Evolutionary conservation across 1,140 invertebrate species (phyloP).

Genomic region (Lasioglossum baleicum): DNA sequence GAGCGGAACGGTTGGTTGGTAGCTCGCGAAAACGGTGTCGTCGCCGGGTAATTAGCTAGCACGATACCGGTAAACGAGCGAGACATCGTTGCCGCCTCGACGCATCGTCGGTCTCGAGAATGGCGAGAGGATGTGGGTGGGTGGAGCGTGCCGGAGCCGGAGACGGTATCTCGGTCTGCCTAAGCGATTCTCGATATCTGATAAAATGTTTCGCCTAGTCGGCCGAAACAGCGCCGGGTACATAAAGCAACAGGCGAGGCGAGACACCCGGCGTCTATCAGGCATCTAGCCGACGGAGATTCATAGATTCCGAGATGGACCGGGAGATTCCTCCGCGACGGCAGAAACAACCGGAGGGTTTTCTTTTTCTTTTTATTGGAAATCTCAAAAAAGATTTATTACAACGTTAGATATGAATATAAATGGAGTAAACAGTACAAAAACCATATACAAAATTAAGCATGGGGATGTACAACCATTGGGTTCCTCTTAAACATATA

Average conservation of each 20-base stretch:
- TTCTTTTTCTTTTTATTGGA: too few relatives aligned
- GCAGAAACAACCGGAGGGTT: too few relatives aligned
- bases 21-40: not conserved
- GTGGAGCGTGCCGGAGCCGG: not conserved
- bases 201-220: constrained; percentile 14
- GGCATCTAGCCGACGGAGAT: too few relatives aligned
- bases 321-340: too few relatives aligned
- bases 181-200: constrained; percentile 32
- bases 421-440: too few relatives aligned
- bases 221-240: not conserved
- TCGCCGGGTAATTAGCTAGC: not conserved
- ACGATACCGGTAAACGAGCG: not conserved
- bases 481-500: too few relatives aligned
- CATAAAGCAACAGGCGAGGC: constrained; percentile 17
- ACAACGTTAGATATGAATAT: too few relatives aligned
- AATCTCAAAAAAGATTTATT: too few relatives aligned
- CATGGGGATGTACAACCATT: too few relatives aligned
- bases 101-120: not conserved
- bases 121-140: constrained; percentile 4
- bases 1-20: not conserved
- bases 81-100: not conserved
- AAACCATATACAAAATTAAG: too few relatives aligned
- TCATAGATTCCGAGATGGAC: too few relatives aligned
- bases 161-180: not conserved
- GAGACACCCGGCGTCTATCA: too few relatives aligned